These are phyloP conservation scores for Tholera decimalis DNA, from an alignment of 2,888 invertebrate genomes.

Conservation along the genomic window DNA sequence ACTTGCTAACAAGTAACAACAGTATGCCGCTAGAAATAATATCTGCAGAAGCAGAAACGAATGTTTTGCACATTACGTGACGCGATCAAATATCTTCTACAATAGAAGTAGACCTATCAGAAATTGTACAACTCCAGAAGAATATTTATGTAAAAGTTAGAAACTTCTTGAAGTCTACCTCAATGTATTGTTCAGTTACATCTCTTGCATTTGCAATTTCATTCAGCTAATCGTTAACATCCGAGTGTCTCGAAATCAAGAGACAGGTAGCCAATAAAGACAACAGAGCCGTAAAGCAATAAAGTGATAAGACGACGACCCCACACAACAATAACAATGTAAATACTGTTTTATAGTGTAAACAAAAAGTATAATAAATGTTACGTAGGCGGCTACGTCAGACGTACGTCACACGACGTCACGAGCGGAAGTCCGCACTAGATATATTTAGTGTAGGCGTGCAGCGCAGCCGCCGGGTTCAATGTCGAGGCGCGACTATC, in stretches of 20 bases:
- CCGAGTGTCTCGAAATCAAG: conserved; percentile 42
- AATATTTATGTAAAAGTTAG: not conserved
- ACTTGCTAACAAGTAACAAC: conserved; percentile 73
- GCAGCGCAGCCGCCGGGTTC: conserved; percentile 81
- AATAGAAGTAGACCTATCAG: not conserved
- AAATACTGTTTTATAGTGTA: conserved; percentile 89
- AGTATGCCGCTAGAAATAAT: conserved; percentile 71
- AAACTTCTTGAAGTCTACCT: conserved; percentile 2
- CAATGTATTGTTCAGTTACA: not conserved
- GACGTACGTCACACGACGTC: conserved; percentile 84
- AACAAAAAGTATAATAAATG: conserved; percentile 87
- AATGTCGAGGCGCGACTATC: conserved; percentile 88
- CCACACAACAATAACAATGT: conserved; percentile 87
- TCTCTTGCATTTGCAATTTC: conserved; percentile 22
- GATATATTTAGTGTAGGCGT: conserved; percentile 84
- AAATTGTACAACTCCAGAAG: not conserved
- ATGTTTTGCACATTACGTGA: conserved; percentile 31
- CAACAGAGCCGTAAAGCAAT: conserved; percentile 82
- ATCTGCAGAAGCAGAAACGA: conserved; percentile 50
- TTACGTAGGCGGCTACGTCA: conserved; percentile 78
- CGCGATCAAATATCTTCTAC: not conserved
- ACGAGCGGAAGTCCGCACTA: conserved; percentile 88
- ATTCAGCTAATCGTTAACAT: conserved; percentile 52
- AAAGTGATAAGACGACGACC: conserved; percentile 88
- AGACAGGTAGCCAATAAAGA: conserved; percentile 74